Evolutionary conservation across 2,888 invertebrate genomes (phyloP), one percentile per base, ranked within the genome.

Genomic region (Euzophera pinguis): DNA sequence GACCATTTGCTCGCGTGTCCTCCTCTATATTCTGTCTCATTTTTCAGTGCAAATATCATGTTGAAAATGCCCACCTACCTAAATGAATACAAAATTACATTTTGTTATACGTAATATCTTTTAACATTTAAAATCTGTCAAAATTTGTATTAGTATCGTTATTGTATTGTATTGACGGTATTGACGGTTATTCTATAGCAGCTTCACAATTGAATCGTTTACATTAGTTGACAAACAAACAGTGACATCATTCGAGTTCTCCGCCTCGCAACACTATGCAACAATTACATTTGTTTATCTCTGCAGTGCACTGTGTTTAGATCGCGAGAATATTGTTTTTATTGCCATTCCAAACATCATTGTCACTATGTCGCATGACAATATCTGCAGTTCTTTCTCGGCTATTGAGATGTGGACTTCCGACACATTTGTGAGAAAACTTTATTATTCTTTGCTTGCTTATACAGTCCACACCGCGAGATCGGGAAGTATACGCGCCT

Each of bases 301-400:
- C 4, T 42, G 7, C n/a, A 12, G 4, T 12, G 12, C 27, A 42
- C 12, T 27, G 6, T 42, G 27, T 42, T 27, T 42, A 42, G 22
- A 13, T 13, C 5, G 45, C 29, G 45, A 13, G 41, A 47, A 45
- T 50, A 54, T 60, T 61, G 58, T 63, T 60, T 58, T 54, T 56
- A 53, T 62, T 54, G 48, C 17, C 22, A 47, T 38, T 45, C 22
- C 8, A 45, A 45, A 32, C 29, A 45, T 29, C 32, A 32, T 45
- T 32, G 45, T 45, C 14, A 32, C 0, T n/a, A 22, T 14, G 17
- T 16, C 41, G 29, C 45, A 13, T 3, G 7, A 1, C 9, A 3
- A 29, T 45, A 14, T 32, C 45, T 29, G 29, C 45, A 45, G 45
- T 45, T 13, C 29, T 1, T 45, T 45, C 32, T 45, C 13, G 45